Evolutionary conservation across 2,888 invertebrate genomes (phyloP).

Genomic region (Geophilus truncorum): DNA sequence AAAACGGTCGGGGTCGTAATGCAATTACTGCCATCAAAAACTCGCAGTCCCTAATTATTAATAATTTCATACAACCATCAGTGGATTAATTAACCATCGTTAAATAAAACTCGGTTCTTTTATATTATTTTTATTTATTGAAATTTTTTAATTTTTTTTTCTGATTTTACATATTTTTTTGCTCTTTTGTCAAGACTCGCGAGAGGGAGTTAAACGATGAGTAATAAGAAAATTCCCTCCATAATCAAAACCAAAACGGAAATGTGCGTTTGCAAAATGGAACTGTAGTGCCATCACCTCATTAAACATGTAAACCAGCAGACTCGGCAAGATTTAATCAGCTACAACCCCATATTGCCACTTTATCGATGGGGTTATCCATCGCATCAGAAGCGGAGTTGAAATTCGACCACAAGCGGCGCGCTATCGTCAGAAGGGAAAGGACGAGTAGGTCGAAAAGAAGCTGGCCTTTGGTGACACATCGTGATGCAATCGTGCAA

Average conservation of each 20-base stretch:
- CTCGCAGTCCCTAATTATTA: not conserved
- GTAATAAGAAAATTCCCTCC: conserved; percentile 16
- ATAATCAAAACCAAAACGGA: not conserved
- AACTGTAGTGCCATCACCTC: not conserved
- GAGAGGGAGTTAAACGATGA: not conserved
- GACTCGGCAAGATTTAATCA: not conserved
- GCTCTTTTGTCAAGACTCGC: conserved; percentile 22
- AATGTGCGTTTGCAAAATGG: not conserved
- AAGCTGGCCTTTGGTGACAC: not conserved
- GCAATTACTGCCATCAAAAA: not conserved
- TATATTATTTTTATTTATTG: no score
- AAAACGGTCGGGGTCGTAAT: not conserved
- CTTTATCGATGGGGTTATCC: not conserved
- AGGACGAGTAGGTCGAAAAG: conserved; percentile 32
- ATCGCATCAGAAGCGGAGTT: conserved; percentile 3
- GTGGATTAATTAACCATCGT: not conserved
- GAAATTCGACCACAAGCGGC: conserved; percentile 29
- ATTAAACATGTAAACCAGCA: not conserved
- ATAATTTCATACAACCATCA: not conserved
- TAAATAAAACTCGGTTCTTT: no score
- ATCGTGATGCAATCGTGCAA: conserved; percentile 28
- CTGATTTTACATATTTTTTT: not conserved
- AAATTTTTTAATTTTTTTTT: no score
- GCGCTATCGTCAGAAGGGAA: conserved; percentile 4
- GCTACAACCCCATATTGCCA: not conserved